Evolutionary conservation across 2,888 invertebrate species (phyloP).

Genomic region (Andrena dorsata): DNA sequence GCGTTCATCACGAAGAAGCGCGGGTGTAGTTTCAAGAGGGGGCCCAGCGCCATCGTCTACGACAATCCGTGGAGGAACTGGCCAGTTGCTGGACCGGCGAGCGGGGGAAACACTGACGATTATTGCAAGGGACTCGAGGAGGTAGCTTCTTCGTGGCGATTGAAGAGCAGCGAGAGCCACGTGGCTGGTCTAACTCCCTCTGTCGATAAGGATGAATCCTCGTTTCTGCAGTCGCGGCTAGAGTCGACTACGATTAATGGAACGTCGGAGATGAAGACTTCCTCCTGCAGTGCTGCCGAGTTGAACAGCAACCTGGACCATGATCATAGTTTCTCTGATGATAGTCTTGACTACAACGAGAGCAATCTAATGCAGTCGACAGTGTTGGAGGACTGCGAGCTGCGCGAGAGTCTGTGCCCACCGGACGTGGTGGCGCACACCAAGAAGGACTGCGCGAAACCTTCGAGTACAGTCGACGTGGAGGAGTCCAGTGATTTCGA

Average conservation of each 20-base stretch:
- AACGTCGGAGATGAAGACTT: not conserved
- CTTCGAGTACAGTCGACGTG: not conserved
- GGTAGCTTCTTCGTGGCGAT: conserved; percentile 8
- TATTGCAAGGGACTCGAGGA: not conserved
- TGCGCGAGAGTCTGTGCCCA: conserved; percentile 68
- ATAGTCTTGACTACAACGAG: conserved; percentile 75
- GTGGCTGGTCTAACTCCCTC: not conserved
- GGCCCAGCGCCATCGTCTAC: conserved; percentile 14
- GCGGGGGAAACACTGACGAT: not conserved
- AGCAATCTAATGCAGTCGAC: conserved; percentile 11
- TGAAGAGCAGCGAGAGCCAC: not conserved
- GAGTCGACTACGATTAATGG: not conserved
- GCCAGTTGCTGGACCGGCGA: conserved; percentile 29
- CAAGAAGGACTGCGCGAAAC: conserved; percentile 63
- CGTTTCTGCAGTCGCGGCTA: not conserved
- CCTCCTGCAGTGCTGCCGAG: conserved; percentile 1
- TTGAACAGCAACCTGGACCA: conserved; percentile 52
- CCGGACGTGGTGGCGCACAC: conserved; percentile 80
- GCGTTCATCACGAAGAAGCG: conserved; percentile 65
- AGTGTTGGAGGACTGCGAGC: conserved; percentile 3
- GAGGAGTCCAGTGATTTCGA: conserved; percentile 68
- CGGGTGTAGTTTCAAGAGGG: conserved; percentile 21
- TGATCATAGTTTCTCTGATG: conserved; percentile 78
- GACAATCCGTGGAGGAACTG: conserved; percentile 53
- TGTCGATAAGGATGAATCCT: not conserved